Conservation (phyloP, 2,888 invertebrate species). For the Agrotis exclamationis region DNA sequence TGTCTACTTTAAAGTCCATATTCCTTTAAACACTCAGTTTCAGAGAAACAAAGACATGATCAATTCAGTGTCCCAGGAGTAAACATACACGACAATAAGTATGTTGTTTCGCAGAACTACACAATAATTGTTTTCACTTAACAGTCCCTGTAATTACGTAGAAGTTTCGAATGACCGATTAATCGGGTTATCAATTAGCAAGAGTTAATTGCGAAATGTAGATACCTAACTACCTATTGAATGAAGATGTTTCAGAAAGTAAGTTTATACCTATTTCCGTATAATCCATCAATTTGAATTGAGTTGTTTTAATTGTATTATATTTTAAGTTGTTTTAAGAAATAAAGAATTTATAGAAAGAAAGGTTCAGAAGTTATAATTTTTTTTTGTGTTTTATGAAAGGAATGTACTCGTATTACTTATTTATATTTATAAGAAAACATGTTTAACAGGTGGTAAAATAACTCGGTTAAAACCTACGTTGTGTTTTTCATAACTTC, state of each 20-base stretch:
- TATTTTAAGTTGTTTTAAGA: too few species aligned
- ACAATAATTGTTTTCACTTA: conserved; percentile 49
- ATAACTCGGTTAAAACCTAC: neutral
- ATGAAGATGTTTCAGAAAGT: neutral
- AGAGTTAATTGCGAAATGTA: conserved; percentile 3
- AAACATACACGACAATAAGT: conserved; percentile 14
- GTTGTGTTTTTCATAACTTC: neutral
- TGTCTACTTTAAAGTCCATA: conserved; percentile 1
- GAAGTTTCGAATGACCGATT: conserved; percentile 48
- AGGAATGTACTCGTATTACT: too few species aligned
- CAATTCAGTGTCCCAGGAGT: conserved; percentile 24
- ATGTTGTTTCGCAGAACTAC: conserved; percentile 41
- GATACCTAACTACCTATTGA: neutral
- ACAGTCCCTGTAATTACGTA: conserved; percentile 34
- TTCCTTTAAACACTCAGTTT: conserved; percentile 20
- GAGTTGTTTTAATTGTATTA: neutral
- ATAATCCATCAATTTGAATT: neutral
- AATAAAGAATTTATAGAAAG: too few species aligned
- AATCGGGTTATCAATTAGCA: conserved; percentile 41
- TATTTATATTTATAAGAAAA: too few species aligned
- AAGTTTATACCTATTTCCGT: neutral
- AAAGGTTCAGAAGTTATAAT: too few species aligned
- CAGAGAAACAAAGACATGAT: conserved; percentile 36
- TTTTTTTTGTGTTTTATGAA: too few species aligned
- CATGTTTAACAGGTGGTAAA: neutral